These are phyloP conservation scores for Drosophila tristis DNA, from an alignment of 1,140 invertebrate species.

Conservation along the genomic window DNA sequence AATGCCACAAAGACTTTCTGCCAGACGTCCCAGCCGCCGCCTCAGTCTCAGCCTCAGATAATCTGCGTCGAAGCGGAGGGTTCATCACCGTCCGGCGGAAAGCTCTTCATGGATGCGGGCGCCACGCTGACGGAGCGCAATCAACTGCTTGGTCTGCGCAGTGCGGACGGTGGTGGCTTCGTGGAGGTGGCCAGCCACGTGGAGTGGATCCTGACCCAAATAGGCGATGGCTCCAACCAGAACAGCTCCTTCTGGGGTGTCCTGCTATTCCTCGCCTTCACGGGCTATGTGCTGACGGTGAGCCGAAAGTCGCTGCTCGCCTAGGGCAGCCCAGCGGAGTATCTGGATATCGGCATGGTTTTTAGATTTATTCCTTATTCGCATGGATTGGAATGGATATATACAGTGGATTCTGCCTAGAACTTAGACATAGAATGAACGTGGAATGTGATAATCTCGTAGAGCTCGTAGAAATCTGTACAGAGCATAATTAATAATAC, in stretches of 20 bases:
- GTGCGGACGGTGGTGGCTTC: slow-evolving; percentile 27
- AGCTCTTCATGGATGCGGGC: slow-evolving; percentile 51
- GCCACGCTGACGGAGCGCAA: slow-evolving; percentile 55
- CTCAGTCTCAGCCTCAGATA: not conserved
- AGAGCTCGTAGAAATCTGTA: not conserved
- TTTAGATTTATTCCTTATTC: not conserved
- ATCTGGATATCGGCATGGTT: too few relatives aligned
- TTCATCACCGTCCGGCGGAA: not conserved
- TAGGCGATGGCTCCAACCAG: slow-evolving; percentile 67
- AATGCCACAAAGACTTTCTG: slow-evolving; percentile 31
- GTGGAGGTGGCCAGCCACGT: slow-evolving; percentile 70
- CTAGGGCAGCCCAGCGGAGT: not conserved
- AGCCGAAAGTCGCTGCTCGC: slow-evolving; percentile 49
- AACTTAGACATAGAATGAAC: slow-evolving; percentile 9
- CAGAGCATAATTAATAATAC: slow-evolving; percentile 10
- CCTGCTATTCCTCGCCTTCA: slow-evolving; percentile 63
- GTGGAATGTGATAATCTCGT: slow-evolving; percentile 61
- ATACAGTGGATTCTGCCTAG: not conserved
- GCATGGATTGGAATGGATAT: too few relatives aligned
- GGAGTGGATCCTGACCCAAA: slow-evolving; percentile 62
- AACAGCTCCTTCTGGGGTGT: slow-evolving; percentile 76
- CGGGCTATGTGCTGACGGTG: slow-evolving; percentile 60
- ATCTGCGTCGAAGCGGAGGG: slow-evolving; percentile 30
- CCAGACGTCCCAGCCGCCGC: not conserved
- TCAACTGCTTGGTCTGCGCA: slow-evolving; percentile 39